Percentiles rank a stretch among this genome's conserved stretches.
Conservation (phyloP, 2,797 vertebrate species). For the Eurystomus glaucurus region DNA sequence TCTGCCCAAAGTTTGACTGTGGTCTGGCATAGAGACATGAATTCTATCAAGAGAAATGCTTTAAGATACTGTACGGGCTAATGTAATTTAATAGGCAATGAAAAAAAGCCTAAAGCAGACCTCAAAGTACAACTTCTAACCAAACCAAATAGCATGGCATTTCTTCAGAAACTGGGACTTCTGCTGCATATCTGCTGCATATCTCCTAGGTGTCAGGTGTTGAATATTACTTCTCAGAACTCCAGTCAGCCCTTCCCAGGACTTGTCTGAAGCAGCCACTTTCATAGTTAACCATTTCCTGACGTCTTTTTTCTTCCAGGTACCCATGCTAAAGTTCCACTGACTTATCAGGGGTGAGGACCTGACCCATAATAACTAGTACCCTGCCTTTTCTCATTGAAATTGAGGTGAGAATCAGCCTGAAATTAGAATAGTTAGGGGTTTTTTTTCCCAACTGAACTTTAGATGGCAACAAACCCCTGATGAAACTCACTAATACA, state of each 20-base stretch:
- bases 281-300: neutral
- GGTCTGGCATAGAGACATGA: no score
- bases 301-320: neutral
- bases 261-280: neutral
- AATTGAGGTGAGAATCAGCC: neutral
- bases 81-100: neutral
- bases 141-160: neutral
- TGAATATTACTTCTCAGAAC: neutral
- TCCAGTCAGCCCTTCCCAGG: neutral
- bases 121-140: neutral
- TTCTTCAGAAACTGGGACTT: neutral
- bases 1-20: no score
- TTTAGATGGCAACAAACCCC: neutral
- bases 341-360: neutral
- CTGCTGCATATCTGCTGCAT: neutral
- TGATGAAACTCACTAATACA: neutral
- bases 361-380: neutral
- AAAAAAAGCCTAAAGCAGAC: neutral
- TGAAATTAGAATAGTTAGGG: neutral
- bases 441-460: neutral
- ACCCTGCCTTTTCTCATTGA: neutral
- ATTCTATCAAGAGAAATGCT: neutral
- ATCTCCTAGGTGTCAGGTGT: no score
- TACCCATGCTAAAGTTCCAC: neutral
- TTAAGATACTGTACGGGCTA: neutral